These are phyloP conservation scores for Drosophila kanekoi DNA, from an alignment of 2,888 invertebrate species.

Conservation along the genomic window DNA sequence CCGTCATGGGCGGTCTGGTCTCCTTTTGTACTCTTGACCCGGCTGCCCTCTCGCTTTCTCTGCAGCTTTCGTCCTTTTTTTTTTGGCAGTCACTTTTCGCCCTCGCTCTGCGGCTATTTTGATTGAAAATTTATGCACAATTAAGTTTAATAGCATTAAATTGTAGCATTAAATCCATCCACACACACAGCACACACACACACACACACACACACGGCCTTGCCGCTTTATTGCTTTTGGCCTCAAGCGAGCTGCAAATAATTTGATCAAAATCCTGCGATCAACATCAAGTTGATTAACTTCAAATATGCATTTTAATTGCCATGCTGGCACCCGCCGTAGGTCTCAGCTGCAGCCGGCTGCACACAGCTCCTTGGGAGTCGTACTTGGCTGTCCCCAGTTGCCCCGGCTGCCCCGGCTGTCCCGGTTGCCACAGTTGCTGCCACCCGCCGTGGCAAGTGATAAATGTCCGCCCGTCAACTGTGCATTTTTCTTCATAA, in stretches of 20 bases:
- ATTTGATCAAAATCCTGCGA: constrained; percentile 48
- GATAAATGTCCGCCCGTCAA: constrained; percentile 71
- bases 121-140: constrained; percentile 65
- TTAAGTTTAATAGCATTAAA: constrained; percentile 65
- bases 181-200: constrained; percentile 11
- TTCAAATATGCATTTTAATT: constrained; percentile 37
- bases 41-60: not conserved
- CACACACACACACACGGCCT: constrained; percentile 4
- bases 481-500: constrained; percentile 73
- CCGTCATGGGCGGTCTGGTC: too few relatives aligned
- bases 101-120: constrained; percentile 34
- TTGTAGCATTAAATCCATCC: constrained; percentile 22
- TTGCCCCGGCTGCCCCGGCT: not conserved
- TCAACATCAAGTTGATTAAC: constrained; percentile 52
- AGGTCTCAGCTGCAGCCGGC: constrained; percentile 5
- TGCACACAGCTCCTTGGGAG: constrained; percentile 16
- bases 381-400: constrained; percentile 16
- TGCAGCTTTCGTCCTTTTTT: not conserved
- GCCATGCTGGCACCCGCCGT: constrained; percentile 17
- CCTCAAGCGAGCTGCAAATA: constrained; percentile 28
- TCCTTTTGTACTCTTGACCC: not conserved
- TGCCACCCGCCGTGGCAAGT: constrained; percentile 46
- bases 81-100: not conserved
- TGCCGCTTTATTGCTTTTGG: too few relatives aligned
- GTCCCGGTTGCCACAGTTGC: constrained; percentile 4